phyloP scores from a whole-genome alignment of 2,113 vertebrate genomes.

The Tachysurus vachellii region DNA sequence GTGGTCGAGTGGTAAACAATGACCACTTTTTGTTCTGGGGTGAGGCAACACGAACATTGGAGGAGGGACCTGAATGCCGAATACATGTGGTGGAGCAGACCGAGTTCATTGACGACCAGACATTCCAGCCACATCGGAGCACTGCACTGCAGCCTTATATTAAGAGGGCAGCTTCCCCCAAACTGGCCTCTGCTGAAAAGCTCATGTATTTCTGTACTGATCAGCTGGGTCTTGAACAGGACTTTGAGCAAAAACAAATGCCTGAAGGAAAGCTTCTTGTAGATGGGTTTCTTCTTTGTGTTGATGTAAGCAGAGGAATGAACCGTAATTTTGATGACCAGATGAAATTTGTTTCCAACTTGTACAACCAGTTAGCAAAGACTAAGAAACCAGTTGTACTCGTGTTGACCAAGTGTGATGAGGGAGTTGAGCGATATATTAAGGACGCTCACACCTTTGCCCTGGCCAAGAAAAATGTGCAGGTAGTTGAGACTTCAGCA shows the following conservation, averaged over 20 bases:
- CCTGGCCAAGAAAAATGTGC: slow-evolving; percentile 93
- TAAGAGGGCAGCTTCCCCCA: slow-evolving; percentile 90
- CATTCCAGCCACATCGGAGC: slow-evolving; percentile 95
- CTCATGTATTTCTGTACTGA: slow-evolving; percentile 99
- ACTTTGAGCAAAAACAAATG: slow-evolving; percentile 99
- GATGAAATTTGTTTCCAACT: slow-evolving; percentile 91
- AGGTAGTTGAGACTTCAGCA: slow-evolving; percentile 95
- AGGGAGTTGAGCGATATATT: slow-evolving; percentile 97
- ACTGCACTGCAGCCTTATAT: slow-evolving; percentile 96
- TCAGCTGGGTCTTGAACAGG: slow-evolving; percentile 95
- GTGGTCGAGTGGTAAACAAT: slow-evolving; percentile 95
- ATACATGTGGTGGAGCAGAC: slow-evolving; percentile 98
- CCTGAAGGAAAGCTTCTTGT: slow-evolving; percentile 92
- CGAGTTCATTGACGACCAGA: slow-evolving; percentile 97
- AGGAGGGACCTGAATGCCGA: slow-evolving; percentile 87
- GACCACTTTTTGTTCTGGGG: slow-evolving; percentile 99
- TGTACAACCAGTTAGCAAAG: slow-evolving; percentile 93
- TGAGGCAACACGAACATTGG: slow-evolving; percentile 82
- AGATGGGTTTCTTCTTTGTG: slow-evolving; percentile 90
- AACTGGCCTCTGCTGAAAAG: slow-evolving; percentile 95
- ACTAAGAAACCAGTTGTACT: slow-evolving; percentile 93
- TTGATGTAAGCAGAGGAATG: slow-evolving; percentile 96
- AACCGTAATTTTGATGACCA: slow-evolving; percentile 97
- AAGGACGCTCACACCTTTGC: slow-evolving; percentile 93
- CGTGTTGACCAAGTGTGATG: slow-evolving; percentile 94